Evolutionary conservation across 2,113 vertebrate genomes (phyloP), one percentile per base, ranked within the genome.

Genomic region (Anolis sagrei): DNA sequence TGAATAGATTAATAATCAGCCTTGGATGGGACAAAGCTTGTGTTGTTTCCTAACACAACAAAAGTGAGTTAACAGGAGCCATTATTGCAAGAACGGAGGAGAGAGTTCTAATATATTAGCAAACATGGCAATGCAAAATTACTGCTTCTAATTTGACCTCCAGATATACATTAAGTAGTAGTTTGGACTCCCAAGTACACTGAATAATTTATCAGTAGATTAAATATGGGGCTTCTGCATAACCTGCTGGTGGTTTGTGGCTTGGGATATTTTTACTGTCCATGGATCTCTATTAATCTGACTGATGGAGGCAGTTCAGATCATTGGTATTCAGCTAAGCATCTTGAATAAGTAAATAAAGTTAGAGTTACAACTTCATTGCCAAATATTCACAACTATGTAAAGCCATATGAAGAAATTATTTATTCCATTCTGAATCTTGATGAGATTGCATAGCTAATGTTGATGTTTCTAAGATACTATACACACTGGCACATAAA

Each of bases 151-250:
- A 94, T 92, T 32, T 0, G 90, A 89, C 90, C 85, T 89, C 84
- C 87, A 79, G 88, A 92, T 93, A 93, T 75, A 89, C 83, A 79
- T 79, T 91, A 74, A 83, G 87, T 80, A 88, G 48, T 78, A 68
- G 81, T 85, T 93, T 88, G 90, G 80, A 88, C 78, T 94, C 82
- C 78, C 49, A 70, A 32, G 82, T 86, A 76, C 54, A 90, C 88
- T 89, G 90, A 94, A 92, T 91, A 93, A 94, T 94, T 93, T 92
- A 93, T 93, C 90, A 91, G 83, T 64, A 91, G 90, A 92, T 93
- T 92, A 93, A 90, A 94, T 92, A 84, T 75, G 83, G 91, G 90
- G 2, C n/a, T 92, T 91, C 87, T 80, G 49, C 76, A 82, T 89
- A 84, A 64, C 1, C 25, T 92, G 86, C 85, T 77, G 73, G 88